Conservation (phyloP, 2,113 vertebrate species). For the Mohoua ochrocephala region DNA sequence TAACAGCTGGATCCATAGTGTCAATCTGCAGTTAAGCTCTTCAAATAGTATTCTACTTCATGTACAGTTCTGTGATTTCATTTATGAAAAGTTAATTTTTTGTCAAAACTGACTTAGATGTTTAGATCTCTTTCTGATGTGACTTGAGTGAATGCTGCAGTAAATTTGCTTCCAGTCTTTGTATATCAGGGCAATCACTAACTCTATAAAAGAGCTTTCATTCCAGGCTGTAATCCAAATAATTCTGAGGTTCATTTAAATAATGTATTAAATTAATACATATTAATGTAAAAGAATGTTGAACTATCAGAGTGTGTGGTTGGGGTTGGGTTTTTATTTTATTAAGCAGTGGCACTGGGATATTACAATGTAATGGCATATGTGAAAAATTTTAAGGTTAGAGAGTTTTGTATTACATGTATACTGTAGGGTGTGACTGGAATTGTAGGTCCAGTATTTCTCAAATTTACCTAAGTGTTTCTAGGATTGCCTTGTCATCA, state of each 20-base stretch:
- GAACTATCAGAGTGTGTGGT: neutral
- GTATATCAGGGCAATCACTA: neutral
- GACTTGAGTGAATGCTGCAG: neutral
- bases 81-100: neutral
- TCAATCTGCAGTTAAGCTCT: neutral
- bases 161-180: neutral
- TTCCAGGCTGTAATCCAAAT: neutral
- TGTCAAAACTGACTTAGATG: neutral
- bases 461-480: neutral
- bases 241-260: neutral
- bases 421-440: neutral
- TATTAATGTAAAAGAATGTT: neutral
- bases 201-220: neutral
- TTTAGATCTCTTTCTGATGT: neutral
- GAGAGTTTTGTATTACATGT: neutral
- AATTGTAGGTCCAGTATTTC: accelerated
- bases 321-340: neutral
- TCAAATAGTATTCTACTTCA: neutral
- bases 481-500: neutral
- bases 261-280: neutral
- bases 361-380: neutral
- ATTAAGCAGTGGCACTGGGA: neutral
- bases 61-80: neutral
- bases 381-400: neutral
- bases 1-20: neutral